Conservation (phyloP, 2,888 invertebrate species). For the Pemphredon lugubris region DNA sequence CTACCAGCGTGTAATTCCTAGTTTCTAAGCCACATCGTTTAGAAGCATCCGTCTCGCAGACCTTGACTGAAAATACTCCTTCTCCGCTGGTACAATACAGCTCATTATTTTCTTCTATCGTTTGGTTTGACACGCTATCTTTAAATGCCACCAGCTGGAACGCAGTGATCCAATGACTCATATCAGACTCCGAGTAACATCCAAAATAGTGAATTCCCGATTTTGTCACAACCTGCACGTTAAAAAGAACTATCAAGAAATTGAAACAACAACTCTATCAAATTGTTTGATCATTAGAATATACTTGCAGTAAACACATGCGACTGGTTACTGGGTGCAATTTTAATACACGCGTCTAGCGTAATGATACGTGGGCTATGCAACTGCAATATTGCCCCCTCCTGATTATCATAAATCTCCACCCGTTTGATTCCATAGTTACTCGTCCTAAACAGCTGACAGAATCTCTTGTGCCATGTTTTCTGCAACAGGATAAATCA, state of each 20-base stretch:
- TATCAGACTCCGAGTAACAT: constrained; percentile 87
- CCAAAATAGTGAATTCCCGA: constrained; percentile 84
- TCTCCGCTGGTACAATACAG: constrained; percentile 93
- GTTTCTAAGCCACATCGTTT: constrained; percentile 88
- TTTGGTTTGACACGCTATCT: constrained; percentile 84
- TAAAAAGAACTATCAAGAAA: neutral
- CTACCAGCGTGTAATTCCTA: constrained; percentile 87
- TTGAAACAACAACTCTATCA: neutral
- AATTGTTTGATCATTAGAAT: neutral
- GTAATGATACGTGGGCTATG: constrained; percentile 89
- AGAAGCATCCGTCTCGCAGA: constrained; percentile 90
- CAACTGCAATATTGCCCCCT: constrained; percentile 85
- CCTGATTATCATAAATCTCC: constrained; percentile 92
- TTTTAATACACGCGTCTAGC: constrained; percentile 93
- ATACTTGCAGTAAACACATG: constrained; percentile 82
- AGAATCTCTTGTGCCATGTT: constrained; percentile 91
- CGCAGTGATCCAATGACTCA: constrained; percentile 89
- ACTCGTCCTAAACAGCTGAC: constrained; percentile 90
- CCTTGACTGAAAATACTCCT: constrained; percentile 89
- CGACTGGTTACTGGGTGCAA: constrained; percentile 82
- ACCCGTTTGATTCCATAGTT: constrained; percentile 92
- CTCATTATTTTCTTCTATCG: constrained; percentile 93
- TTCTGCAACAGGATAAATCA: constrained; percentile 84
- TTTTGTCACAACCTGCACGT: constrained; percentile 87
- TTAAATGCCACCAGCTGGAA: constrained; percentile 92